Percentiles rank a stretch among this genome's conserved stretches.
Evolutionary conservation across 2,797 vertebrate genomes (phyloP).

Genomic region (Sarcoramphus papa): DNA sequence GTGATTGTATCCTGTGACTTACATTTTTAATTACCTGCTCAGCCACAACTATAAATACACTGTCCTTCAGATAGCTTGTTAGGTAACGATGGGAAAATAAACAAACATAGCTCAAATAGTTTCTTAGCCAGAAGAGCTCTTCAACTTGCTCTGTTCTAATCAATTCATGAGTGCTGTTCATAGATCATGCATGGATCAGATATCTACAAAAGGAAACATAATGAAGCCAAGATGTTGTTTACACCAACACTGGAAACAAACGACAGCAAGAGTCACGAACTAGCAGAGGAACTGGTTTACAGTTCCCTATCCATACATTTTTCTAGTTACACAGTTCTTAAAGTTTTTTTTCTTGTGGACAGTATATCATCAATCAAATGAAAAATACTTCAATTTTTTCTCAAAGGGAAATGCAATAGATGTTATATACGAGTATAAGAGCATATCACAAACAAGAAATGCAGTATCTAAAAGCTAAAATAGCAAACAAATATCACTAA

Average conservation of each 20-base stretch:
- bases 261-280: background rate
- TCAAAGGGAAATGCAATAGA: background rate
- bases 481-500: background rate
- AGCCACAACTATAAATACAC: background rate
- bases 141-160: background rate
- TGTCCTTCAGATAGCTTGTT: background rate
- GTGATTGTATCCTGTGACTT: background rate
- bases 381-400: slow-evolving; percentile 12
- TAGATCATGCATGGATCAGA: slow-evolving; percentile 2
- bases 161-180: background rate
- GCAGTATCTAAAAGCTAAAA: background rate
- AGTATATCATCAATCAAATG: background rate
- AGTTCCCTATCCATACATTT: background rate
- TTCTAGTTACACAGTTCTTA: background rate
- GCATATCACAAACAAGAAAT: background rate
- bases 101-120: background rate
- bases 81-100: background rate
- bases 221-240: slow-evolving; percentile 36
- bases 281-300: background rate
- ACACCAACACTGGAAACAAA: slow-evolving; percentile 14
- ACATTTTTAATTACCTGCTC: slow-evolving; percentile 21
- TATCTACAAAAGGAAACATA: slow-evolving; percentile 26
- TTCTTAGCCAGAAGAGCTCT: background rate
- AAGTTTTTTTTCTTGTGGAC: background rate
- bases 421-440: background rate